A percentile compares a stretch with the other conserved stretches of the same genome.
These are phyloP conservation scores for Mustelus asterias DNA, from an alignment of 2,113 vertebrate genomes.

Conservation along the genomic window DNA sequence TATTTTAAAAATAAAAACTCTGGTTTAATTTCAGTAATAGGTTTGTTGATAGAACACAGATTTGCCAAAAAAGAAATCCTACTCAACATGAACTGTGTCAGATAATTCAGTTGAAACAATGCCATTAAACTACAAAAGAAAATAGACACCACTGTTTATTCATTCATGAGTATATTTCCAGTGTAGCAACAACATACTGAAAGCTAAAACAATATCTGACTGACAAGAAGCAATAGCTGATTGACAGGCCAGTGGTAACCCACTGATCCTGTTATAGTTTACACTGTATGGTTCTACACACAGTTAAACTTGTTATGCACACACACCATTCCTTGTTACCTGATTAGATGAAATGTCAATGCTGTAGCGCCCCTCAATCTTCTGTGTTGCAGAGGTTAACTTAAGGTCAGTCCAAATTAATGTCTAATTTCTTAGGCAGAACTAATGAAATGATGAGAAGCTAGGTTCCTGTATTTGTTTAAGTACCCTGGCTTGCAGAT, in stretches of 20 bases:
- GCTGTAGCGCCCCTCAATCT: slow-evolving; percentile 26
- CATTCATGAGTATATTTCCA: not conserved
- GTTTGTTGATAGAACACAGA: not conserved
- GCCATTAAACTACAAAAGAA: not conserved
- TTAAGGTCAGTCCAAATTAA: slow-evolving; percentile 37
- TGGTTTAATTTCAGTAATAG: not conserved
- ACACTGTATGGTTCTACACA: slow-evolving; percentile 33
- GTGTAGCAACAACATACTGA: not conserved
- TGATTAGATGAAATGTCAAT: slow-evolving; percentile 36
- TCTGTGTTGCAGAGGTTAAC: slow-evolving; percentile 4
- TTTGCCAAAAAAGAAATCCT: not conserved
- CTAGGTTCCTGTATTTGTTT: slow-evolving; percentile 8
- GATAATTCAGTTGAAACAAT: not conserved
- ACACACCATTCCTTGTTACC: slow-evolving; percentile 18
- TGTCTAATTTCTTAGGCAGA: slow-evolving; percentile 37
- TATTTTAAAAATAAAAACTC: not conserved
- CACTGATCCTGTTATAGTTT: slow-evolving; percentile 29
- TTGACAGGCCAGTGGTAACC: slow-evolving; percentile 25
- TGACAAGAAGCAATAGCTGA: slow-evolving; percentile 26
- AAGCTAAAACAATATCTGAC: not conserved
- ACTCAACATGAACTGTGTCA: not conserved
- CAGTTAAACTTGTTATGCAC: slow-evolving; percentile 34
- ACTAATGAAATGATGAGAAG: slow-evolving; percentile 37
- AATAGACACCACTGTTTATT: slow-evolving; percentile 11
- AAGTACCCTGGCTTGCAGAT: not conserved